Evolutionary conservation across 2,888 invertebrate genomes (phyloP), one percentile per base, ranked within the genome.

Genomic region (Pemphredon lugubris): DNA sequence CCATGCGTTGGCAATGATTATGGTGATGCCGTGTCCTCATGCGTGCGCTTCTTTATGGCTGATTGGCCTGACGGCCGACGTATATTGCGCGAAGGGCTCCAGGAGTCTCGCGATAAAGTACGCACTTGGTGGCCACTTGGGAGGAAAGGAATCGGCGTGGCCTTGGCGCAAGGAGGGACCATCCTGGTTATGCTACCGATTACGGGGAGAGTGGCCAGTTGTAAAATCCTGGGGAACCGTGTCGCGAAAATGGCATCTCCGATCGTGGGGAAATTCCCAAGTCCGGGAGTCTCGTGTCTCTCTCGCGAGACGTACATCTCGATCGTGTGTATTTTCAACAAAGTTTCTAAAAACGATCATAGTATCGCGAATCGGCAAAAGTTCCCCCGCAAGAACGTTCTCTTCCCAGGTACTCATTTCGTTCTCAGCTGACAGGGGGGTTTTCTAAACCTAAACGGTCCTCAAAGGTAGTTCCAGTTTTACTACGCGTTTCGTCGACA

Each of bases 1-100:
- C 51, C 65, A 44, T 47, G 47, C 73, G 74, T 70, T 73, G 58
- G 63, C 75, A 77, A 83, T 81, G 76, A 83, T 83, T 80, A 78
- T 78, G 75, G 76, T 68, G 78, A 82, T 78, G 59, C 58, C 71
- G 55, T 58, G 73, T 78, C 70, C 59, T 59, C 63, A 47, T 48
- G 74, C 57, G 67, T 59, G 58, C 63, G 65, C 55, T 70, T 71
- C 73, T 80, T 77, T 65, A 80, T 57, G 73, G 66, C 68, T 69
- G 80, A 80, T 77, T 64, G 69, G 54, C 61, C 47, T 66, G 67
- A 58, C 47, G 64, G 57, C 53, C 60, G 66, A 73, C 66, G 70
- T 64, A 55, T 67, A 73, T 74, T 63, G 73, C 68, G 73, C 64
- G 67, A 77, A 73, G 51, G 48, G 48, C 42, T 67, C 40, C 45